Evolutionary conservation across 2,113 vertebrate genomes (phyloP), one percentile per base, ranked within the genome.

Genomic region (Haemorhous mexicanus): DNA sequence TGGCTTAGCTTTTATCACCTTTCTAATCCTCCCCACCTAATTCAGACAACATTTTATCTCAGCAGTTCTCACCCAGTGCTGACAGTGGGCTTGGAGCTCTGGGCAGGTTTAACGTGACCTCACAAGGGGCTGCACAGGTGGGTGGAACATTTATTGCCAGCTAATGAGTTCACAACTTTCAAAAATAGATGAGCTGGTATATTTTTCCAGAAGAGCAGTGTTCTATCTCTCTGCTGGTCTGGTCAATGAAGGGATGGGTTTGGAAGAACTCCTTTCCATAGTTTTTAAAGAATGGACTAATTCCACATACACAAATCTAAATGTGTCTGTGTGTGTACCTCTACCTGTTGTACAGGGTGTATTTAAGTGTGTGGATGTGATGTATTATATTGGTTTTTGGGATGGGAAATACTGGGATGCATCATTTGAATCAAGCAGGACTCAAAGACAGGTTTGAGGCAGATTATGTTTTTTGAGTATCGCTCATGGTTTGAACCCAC

Each of bases 1-100:
- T 43, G 68, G 64, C 70, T 94, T 89, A 87, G 89, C 69, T 94
- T 94, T 91, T 92, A 63, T 89, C 93, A 68, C 87, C 92, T 90
- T 81, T 52, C 92, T 81, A 95, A 96, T 93, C 88, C 6, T 7
- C 59, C 85, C 83, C 47, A n/a, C 53, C 88, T 94, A 70, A 94
- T 92, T 87, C 85, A 92, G 85, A 39, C 41, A 75, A 59, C 16
- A 22, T 77, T 94, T 93, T 64, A 43, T 80, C 79, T 72, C 13
- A 81, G 95, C 59, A 62, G 75, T 43, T 62, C 85, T 90, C 59
- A 2, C 39, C 7, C 27, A 11, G 4, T 4, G 44, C 79, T 80
- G 75, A 41, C 52, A 90, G 75, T 22, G 76, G 30, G 68, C 72
- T 94, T 37, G 83, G 82, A 66, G 32, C 52, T 19, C 24, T 23